These are phyloP conservation scores for Procambarus virginalis DNA, from an alignment of 1,140 invertebrate genomes.

Conservation along the genomic window DNA sequence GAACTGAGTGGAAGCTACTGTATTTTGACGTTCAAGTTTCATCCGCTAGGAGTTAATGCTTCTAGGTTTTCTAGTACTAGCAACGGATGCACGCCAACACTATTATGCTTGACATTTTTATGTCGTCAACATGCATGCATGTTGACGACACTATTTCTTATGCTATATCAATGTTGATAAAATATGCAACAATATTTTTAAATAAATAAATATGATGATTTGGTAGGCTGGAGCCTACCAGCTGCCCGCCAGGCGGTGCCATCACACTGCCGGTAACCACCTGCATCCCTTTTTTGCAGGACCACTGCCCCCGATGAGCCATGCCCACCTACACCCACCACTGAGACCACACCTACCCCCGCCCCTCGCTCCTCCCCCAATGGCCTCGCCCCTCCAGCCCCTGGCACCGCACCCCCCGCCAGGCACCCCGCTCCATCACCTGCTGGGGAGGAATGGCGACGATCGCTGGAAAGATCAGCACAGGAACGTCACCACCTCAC, in stretches of 20 bases:
- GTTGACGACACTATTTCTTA: too few relatives aligned
- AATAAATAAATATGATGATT: too few relatives aligned
- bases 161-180: too few relatives aligned
- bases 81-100: too few relatives aligned
- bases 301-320: slow-evolving; percentile 70
- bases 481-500: slow-evolving; percentile 60
- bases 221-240: not conserved
- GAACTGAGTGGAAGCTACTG: too few relatives aligned
- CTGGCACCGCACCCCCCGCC: slow-evolving; percentile 67
- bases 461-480: slow-evolving; percentile 61
- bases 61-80: too few relatives aligned
- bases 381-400: slow-evolving; percentile 73
- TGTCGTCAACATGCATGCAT: too few relatives aligned
- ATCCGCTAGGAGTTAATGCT: too few relatives aligned
- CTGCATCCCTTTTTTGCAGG: slow-evolving; percentile 5
- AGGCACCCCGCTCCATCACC: slow-evolving; percentile 74
- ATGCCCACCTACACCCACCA: slow-evolving; percentile 75
- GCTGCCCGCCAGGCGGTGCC: not conserved
- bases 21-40: too few relatives aligned
- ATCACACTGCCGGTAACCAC: not conserved
- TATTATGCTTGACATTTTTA: too few relatives aligned
- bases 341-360: slow-evolving; percentile 74
- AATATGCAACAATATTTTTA: too few relatives aligned
- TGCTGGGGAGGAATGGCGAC: slow-evolving; percentile 70
- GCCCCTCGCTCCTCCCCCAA: slow-evolving; percentile 74